Evolutionary conservation across 2,113 vertebrate genomes (phyloP).

Genomic region (Vidua macroura): DNA sequence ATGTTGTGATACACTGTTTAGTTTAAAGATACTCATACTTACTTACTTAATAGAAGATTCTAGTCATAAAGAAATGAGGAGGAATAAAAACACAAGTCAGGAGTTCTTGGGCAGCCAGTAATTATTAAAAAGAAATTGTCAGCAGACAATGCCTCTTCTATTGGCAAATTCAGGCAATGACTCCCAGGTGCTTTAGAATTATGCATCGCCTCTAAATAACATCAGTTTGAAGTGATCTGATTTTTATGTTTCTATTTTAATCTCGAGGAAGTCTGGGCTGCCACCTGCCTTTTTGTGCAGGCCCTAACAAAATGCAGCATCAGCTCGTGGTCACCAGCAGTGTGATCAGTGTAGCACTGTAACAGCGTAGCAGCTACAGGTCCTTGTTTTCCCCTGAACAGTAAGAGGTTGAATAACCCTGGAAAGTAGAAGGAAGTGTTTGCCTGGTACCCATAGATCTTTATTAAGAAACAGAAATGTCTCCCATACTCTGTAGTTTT

Average conservation of each 20-base stretch:
- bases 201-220: neutral
- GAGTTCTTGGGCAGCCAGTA: neutral
- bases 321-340: neutral
- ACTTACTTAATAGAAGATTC: neutral
- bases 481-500: neutral
- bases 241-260: neutral
- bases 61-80: neutral
- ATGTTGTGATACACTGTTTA: neutral
- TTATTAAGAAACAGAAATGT: neutral
- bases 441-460: neutral
- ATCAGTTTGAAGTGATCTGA: neutral
- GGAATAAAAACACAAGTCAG: neutral
- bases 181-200: neutral
- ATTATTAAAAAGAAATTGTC: neutral
- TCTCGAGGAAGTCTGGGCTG: neutral
- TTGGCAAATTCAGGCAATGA: neutral
- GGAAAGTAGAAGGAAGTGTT: neutral
- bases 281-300: neutral
- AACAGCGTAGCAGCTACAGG: neutral
- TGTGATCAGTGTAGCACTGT: neutral
- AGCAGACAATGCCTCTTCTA: neutral
- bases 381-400: neutral
- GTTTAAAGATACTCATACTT: neutral
- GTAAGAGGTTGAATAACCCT: neutral
- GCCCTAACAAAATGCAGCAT: neutral